A percentile compares a stretch with the other conserved stretches of the same genome.
phyloP scores from a whole-genome alignment of 2,888 invertebrate species.

The Platypus cylindrus region DNA sequence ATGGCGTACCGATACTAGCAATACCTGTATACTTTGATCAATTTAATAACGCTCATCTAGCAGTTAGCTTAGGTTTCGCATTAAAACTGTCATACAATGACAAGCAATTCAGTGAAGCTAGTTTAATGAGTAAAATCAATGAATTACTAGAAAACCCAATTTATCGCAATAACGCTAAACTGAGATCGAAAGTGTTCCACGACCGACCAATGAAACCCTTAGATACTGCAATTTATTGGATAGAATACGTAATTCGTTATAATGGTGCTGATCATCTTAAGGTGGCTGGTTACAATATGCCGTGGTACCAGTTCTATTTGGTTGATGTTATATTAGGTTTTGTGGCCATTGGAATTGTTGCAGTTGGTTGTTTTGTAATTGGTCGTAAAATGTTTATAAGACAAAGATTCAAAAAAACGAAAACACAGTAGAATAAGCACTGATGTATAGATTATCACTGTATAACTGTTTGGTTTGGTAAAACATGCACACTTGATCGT shows the following conservation, averaged over 20 bases:
- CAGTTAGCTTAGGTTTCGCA: conserved; percentile 21
- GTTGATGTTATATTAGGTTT: conserved; percentile 20
- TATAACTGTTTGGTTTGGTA: too few relatives aligned
- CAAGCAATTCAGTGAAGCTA: conserved; percentile 14
- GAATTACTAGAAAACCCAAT: conserved; percentile 11
- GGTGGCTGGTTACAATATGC: conserved; percentile 19
- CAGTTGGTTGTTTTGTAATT: background rate
- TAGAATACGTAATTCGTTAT: conserved; percentile 25
- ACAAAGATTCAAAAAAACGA: too few relatives aligned
- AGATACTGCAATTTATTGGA: conserved; percentile 25
- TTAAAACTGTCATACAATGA: conserved; percentile 29
- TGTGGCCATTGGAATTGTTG: background rate
- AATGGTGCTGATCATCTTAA: conserved; percentile 25
- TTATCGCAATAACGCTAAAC: conserved; percentile 20
- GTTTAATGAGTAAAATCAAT: conserved; percentile 4
- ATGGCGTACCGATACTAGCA: conserved; percentile 39
- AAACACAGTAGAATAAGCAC: too few relatives aligned
- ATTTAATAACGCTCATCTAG: conserved; percentile 36
- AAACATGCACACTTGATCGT: too few relatives aligned
- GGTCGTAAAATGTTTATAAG: background rate
- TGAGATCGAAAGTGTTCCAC: conserved; percentile 21
- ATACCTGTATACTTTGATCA: conserved; percentile 42
- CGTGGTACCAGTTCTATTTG: conserved; percentile 22
- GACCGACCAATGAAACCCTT: conserved; percentile 24
- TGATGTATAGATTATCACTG: too few relatives aligned